These are phyloP conservation scores for Serrognathus titanus DNA, from an alignment of 2,888 invertebrate species.

Conservation along the genomic window DNA sequence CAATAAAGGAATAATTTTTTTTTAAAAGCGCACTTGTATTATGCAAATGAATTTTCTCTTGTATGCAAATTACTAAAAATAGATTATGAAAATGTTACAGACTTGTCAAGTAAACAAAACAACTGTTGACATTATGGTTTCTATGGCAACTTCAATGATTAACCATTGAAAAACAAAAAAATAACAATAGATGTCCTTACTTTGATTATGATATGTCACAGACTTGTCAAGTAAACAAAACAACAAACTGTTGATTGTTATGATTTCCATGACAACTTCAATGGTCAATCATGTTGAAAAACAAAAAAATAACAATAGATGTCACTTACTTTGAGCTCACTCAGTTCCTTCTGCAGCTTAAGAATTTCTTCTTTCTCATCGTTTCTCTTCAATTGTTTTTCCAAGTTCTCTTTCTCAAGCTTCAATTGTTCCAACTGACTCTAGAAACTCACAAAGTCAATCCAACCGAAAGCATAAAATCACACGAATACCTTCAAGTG, in stretches of 20 bases:
- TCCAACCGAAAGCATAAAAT: neutral
- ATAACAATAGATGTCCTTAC: conserved; percentile 24
- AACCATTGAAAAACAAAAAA: conserved; percentile 4
- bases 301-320: neutral
- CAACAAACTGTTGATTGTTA: neutral
- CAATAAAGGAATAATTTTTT: no score
- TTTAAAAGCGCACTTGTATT: no score
- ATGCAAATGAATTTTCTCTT: no score
- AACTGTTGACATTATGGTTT: neutral
- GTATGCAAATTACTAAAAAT: no score
- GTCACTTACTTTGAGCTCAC: conserved; percentile 33
- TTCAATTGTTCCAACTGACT: conserved; percentile 40
- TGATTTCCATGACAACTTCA: neutral
- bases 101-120: neutral
- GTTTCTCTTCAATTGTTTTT: conserved; percentile 34
- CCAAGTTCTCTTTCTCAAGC: conserved; percentile 41
- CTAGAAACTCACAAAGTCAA: conserved; percentile 30
- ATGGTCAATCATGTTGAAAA: neutral
- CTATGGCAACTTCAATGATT: neutral
- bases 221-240: neutral
- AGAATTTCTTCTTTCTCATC: conserved; percentile 36
- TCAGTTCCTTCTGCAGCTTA: conserved; percentile 36
- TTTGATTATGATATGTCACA: no score
- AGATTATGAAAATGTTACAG: neutral
- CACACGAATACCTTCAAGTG: conserved; percentile 24